Percentiles rank a stretch among this genome's conserved stretches.
Evolutionary conservation across 2,113 vertebrate genomes (phyloP).

Genomic region (Clarias gariepinus): DNA sequence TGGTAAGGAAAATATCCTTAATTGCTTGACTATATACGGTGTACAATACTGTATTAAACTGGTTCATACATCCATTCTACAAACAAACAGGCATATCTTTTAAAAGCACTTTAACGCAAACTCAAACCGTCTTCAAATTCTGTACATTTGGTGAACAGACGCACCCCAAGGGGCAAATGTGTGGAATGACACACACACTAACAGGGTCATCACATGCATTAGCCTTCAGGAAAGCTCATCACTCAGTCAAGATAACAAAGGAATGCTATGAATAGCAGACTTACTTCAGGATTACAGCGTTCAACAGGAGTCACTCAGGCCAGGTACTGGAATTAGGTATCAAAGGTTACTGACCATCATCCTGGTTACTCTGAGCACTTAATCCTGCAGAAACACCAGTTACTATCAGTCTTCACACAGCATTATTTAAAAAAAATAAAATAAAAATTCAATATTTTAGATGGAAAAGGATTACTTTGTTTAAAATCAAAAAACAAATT

Average conservation of each 20-base stretch:
- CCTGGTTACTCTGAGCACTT: neutral
- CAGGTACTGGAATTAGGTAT: neutral
- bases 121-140: constrained; percentile 18
- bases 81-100: neutral
- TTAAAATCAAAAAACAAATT: neutral
- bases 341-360: neutral
- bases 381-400: neutral
- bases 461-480: neutral
- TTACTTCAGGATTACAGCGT: neutral
- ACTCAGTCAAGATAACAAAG: neutral
- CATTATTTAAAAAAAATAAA: no score
- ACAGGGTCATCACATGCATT: constrained; percentile 3
- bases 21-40: neutral
- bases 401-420: neutral
- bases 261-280: neutral
- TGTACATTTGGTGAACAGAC: constrained; percentile 5
- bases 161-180: constrained; percentile 30
- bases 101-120: neutral
- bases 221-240: constrained; percentile 24
- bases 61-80: neutral
- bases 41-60: neutral
- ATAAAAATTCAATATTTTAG: neutral
- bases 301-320: neutral
- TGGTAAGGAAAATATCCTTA: neutral
- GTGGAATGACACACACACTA: constrained; percentile 32